Percentiles rank a stretch among this genome's conserved stretches.
Conservation (phyloP, 1,140 invertebrate genomes). For the Hycleus phaleratus region DNA sequence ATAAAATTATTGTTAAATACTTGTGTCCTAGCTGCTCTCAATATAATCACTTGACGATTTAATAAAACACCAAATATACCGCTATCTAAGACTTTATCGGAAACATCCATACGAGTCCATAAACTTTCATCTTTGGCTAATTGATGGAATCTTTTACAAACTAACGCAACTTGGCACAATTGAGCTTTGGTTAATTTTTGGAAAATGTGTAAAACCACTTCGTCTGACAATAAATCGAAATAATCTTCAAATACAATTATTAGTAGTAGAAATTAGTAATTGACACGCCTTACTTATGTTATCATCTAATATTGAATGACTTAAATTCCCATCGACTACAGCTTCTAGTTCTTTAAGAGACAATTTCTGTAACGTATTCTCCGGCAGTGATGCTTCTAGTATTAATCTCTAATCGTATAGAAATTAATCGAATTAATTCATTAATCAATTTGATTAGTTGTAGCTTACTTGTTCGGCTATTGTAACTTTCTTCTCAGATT, state of each 20-base stretch:
- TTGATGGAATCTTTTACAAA: conserved; percentile 60
- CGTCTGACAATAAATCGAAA: conserved; percentile 66
- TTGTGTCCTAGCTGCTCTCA: conserved; percentile 53
- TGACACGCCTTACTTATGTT: too few species aligned
- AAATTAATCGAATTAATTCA: background rate
- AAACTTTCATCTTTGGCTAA: conserved; percentile 73
- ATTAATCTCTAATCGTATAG: conserved; percentile 21
- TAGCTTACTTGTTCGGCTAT: background rate
- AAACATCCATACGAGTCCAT: conserved; percentile 76
- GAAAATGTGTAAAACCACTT: conserved; percentile 76
- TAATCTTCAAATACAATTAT: conserved; percentile 40
- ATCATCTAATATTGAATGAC: too few species aligned
- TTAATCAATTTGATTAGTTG: background rate
- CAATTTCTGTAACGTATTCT: conserved; percentile 12
- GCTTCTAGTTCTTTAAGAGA: too few species aligned
- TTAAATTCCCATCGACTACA: too few species aligned
- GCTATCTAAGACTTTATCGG: conserved; percentile 55
- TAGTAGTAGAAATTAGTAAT: too few species aligned
- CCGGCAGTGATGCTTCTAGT: conserved; percentile 27
- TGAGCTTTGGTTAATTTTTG: conserved; percentile 71
- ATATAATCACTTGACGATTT: conserved; percentile 60
- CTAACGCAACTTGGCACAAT: conserved; percentile 59
- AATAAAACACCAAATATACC: conserved; percentile 64
- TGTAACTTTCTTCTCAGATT: background rate
- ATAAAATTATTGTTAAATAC: background rate